phyloP scores from a whole-genome alignment of 2,888 invertebrate genomes.

The Plebejus anna region DNA sequence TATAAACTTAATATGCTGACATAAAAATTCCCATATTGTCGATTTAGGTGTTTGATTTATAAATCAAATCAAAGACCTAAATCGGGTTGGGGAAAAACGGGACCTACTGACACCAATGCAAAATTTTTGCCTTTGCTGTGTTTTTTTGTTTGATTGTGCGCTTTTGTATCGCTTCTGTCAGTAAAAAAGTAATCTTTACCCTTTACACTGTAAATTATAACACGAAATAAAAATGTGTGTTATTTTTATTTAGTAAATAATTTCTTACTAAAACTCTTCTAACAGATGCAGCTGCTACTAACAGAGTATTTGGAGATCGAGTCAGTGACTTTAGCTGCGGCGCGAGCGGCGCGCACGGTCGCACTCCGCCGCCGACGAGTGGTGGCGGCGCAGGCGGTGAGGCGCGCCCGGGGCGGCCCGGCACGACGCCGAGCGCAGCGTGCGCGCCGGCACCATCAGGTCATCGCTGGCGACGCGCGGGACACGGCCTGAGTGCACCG shows the following conservation, averaged over 20 bases:
- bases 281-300: slow-evolving; percentile 89
- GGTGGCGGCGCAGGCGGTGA: slow-evolving; percentile 71
- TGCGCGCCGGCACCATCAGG: slow-evolving; percentile 72
- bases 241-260: too few species aligned
- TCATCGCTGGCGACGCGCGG: slow-evolving; percentile 72
- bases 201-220: background rate
- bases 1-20: too few species aligned
- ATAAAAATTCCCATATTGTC: too few species aligned
- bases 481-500: slow-evolving; percentile 72
- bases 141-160: too few species aligned
- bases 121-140: too few species aligned
- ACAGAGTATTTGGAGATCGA: slow-evolving; percentile 94
- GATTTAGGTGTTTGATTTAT: too few species aligned
- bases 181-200: too few species aligned
- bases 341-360: slow-evolving; percentile 72
- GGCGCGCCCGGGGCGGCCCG: slow-evolving; percentile 70
- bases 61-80: too few species aligned
- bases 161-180: too few species aligned
- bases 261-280: too few species aligned
- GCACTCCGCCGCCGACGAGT: slow-evolving; percentile 73
- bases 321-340: slow-evolving; percentile 84
- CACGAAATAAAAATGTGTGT: background rate
- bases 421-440: slow-evolving; percentile 71
- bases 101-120: too few species aligned
- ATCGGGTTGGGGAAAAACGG: too few species aligned